Evolutionary conservation across 2,113 vertebrate species (phyloP), one percentile per base, ranked within the genome.

Genomic region (Calypte anna): DNA sequence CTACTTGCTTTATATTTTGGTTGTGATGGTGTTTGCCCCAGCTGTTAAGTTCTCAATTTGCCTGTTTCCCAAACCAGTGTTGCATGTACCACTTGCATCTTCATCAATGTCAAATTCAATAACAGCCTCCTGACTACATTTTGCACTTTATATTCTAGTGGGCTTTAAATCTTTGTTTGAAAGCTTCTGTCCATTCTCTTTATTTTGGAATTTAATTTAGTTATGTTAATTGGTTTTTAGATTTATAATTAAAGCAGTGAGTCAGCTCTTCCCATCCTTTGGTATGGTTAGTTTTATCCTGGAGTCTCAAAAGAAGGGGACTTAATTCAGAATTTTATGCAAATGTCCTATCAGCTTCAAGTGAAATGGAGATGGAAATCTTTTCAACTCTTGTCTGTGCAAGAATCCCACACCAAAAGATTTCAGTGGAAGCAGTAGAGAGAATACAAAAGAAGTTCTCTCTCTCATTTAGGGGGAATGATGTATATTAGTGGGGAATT

Each of bases 171-270:
- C 74, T 89, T 92, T 82, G 44, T 93, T 91, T 93, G 84, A 94
- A 91, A n/a, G 62, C 50, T 82, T 88, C 81, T 91, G 50, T 20
- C 77, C 57, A 11, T 84, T 86, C 69, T 28, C 92, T 89, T 62
- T 91, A 92, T 92, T 95, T 89, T 79, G 28, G 50, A 82, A 89
- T 86, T 96, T 90, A 61, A 89, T 91, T 89, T 95, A 93, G 64
- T 93, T 86, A 96, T 81, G 86, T 94, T 92, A 94, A 93, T 92
- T 94, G 73, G 63, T 68, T 87, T 86, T 82, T 77, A 90, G 61
- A 80, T 94, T 89, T 88, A 79, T 94, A 95, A 95, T 92, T 91
- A 84, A 69, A 93, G 53, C 55, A 83, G 88, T 84, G 88, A 95
- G 55, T 61, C 79, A 76, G 50, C 64, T 88, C n/a, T 86, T 72